These are phyloP conservation scores for Chaunax sp. DNA, from an alignment of 2,797 vertebrate genomes.

Conservation along the genomic window DNA sequence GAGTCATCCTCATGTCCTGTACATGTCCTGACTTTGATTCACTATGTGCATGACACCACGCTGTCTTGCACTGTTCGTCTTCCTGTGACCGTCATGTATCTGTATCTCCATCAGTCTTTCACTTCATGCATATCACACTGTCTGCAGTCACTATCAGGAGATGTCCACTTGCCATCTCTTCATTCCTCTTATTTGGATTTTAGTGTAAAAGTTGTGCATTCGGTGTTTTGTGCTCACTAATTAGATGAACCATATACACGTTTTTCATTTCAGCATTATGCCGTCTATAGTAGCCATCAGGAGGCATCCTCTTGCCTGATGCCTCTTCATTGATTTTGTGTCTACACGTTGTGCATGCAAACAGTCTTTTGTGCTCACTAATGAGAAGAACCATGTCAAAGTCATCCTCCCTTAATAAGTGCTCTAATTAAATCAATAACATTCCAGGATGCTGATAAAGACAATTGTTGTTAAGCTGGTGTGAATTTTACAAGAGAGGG, in stretches of 20 bases:
- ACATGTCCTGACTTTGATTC: slow-evolving; percentile 22
- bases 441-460: background rate
- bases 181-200: no score
- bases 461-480: background rate
- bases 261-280: no score
- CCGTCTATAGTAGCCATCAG: no score
- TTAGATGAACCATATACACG: background rate
- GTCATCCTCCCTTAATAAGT: background rate
- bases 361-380: background rate
- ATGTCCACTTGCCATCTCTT: no score
- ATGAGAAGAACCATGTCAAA: slow-evolving; percentile 2
- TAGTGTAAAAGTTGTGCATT: background rate
- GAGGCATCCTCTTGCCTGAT: no score
- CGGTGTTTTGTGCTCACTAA: background rate
- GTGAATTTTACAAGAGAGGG: background rate
- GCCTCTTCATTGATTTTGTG: background rate
- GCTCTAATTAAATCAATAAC: background rate
- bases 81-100: background rate
- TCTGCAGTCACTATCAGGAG: background rate
- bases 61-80: slow-evolving; percentile 1
- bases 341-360: slow-evolving; percentile 1
- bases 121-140: background rate
- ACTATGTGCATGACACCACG: slow-evolving; percentile 3
- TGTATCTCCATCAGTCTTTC: background rate
- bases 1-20: slow-evolving; percentile 49